A percentile compares a stretch with the other conserved stretches of the same genome.
phyloP scores from a whole-genome alignment of 64 coral and sea anemone genomes.

The Stylophora pistillata region DNA sequence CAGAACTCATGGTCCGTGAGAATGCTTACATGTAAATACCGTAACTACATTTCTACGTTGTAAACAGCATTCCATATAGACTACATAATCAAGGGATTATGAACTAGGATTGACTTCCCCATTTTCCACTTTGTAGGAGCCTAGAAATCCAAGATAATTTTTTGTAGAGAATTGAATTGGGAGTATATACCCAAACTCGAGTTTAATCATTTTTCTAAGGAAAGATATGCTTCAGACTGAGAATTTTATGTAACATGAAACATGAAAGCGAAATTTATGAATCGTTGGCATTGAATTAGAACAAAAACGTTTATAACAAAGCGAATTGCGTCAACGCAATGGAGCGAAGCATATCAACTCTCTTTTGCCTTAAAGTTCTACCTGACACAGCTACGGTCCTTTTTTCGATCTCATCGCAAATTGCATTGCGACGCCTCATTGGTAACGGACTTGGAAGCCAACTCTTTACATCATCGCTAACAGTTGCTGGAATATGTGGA shows the following conservation, averaged over 20 bases:
- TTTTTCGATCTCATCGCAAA: slow-evolving; percentile 36
- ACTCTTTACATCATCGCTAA: neutral
- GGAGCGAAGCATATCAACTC: slow-evolving; percentile 40
- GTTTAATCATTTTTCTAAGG: no score
- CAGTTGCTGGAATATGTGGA: neutral
- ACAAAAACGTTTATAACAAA: neutral
- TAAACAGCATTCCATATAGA: no score
- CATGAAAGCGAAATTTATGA: neutral
- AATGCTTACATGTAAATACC: no score
- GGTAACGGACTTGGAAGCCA: slow-evolving; percentile 29
- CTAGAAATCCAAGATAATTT: no score
- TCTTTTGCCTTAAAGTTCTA: slow-evolving; percentile 29
- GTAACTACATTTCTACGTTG: no score
- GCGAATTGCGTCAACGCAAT: slow-evolving; percentile 16
- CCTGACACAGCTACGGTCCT: slow-evolving; percentile 8
- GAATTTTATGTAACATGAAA: neutral
- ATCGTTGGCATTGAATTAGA: neutral
- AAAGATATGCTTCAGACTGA: neutral
- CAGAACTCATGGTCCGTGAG: no score
- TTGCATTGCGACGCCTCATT: slow-evolving; percentile 38
- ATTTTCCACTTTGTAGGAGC: no score
- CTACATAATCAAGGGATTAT: no score
- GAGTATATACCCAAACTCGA: no score
- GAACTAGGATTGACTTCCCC: no score
- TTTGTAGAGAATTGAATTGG: no score